Conservation (phyloP, 2,113 vertebrate genomes). For the Geococcyx californianus region DNA sequence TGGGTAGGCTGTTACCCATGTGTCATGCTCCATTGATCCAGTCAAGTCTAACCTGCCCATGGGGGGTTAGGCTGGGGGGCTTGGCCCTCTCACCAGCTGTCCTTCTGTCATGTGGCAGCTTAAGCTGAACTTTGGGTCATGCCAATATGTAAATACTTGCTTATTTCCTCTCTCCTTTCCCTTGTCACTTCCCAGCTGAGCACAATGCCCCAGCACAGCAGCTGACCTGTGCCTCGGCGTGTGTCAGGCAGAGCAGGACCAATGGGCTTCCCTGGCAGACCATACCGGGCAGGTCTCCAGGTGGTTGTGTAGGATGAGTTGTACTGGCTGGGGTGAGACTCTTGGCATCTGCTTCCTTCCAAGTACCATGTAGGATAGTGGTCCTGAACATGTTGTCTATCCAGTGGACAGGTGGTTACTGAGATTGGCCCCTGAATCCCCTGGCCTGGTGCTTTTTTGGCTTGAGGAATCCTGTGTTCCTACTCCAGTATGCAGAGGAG, state of each 20-base stretch:
- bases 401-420: neutral
- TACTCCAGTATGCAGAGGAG: neutral
- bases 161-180: neutral
- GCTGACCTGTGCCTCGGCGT: fast-evolving
- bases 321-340: neutral
- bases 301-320: neutral
- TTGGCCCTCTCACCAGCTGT: neutral
- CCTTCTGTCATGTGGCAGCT: neutral
- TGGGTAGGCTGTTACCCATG: neutral
- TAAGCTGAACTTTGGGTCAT: neutral
- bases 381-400: neutral
- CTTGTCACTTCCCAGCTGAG: fast-evolving
- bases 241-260: neutral
- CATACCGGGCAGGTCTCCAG: fast-evolving
- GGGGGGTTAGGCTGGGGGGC: neutral
- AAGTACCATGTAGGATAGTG: fast-evolving
- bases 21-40: neutral
- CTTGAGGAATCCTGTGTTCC: neutral
- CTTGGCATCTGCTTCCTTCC: neutral
- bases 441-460: neutral
- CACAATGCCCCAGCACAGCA: fast-evolving
- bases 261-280: neutral
- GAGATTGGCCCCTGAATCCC: neutral
- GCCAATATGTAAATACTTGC: neutral
- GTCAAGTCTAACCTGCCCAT: fast-evolving